Percentiles rank a stretch among this genome's conserved stretches.
phyloP scores from a whole-genome alignment of 2,888 invertebrate species.

The Vesta saturnalis region DNA sequence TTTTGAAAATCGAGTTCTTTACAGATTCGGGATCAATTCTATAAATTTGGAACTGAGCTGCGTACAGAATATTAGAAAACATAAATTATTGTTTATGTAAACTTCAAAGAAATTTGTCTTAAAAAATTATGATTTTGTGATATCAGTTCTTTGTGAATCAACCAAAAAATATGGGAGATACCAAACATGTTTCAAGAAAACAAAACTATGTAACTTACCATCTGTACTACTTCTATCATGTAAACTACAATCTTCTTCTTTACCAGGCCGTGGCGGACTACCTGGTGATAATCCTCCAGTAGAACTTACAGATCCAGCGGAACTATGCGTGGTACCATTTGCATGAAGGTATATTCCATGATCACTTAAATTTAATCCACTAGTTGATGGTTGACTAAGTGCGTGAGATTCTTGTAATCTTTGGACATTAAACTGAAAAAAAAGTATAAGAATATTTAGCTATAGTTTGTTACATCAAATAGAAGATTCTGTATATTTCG shows the following conservation, averaged over 20 bases:
- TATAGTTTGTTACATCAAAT: too few species aligned
- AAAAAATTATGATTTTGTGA: too few species aligned
- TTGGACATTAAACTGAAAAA: slow-evolving; percentile 64
- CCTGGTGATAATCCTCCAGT: slow-evolving; percentile 61
- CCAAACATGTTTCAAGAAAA: too few species aligned
- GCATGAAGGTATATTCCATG: slow-evolving; percentile 58
- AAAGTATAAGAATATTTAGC: slow-evolving; percentile 12
- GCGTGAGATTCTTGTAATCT: slow-evolving; percentile 61
- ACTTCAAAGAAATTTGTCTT: too few species aligned
- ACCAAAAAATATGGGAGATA: too few species aligned
- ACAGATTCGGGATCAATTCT: too few species aligned
- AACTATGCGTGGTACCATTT: slow-evolving; percentile 59
- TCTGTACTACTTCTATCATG: slow-evolving; percentile 71
- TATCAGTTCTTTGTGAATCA: too few species aligned
- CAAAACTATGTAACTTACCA: slow-evolving; percentile 61
- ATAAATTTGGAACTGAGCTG: too few species aligned
- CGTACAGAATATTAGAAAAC: too few species aligned
- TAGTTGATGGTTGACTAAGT: slow-evolving; percentile 54
- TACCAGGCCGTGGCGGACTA: slow-evolving; percentile 65
- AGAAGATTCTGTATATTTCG: too few species aligned
- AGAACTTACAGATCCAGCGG: slow-evolving; percentile 62
- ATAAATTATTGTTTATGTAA: too few species aligned
- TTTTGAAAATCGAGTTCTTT: too few species aligned
- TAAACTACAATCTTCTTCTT: slow-evolving; percentile 72
- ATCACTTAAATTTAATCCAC: slow-evolving; percentile 52